Evolutionary conservation across 2,888 invertebrate genomes (phyloP), one percentile per base, ranked within the genome.

Genomic region (Napeogenes inachia): DNA sequence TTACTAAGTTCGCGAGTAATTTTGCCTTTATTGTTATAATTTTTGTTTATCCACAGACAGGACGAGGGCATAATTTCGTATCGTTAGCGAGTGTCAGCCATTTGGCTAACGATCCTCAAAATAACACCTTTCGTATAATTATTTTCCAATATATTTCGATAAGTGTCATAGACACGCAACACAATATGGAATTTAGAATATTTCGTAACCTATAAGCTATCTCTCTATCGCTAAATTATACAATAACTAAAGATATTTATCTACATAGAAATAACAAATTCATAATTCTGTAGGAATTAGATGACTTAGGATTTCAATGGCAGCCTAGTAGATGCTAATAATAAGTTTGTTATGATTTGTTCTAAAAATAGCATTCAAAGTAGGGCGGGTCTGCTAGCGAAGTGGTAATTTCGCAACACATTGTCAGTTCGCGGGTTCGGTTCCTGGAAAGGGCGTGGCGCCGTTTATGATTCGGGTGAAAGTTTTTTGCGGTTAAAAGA

Each of bases 1-100:
- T 75, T 74, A 72, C 70, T 77, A 68, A 61, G 66, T 65, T 60
- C 68, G 72, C 60, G 59, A 61, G 59, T 70, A 77, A 78, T 79
- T 76, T 75, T 61, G 73, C 67, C 73, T 73, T 76, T 78, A 79
- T 79, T 80, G 81, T 80, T 79, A 80, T 83, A 84, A 83, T 84
- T 82, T 50, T 79, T 80, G 84, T 84, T 82, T 81, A 79, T 78
- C 75, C 77, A 79, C 73, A 47, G 58, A 57, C 63, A 59, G 60
- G 50, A 60, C 63, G 67, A 12, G 73, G 71, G 72, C 65, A 74
- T 77, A 77, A 79, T 84, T 83, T 81, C 56, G 75, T 69, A 71
- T 85, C 82, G 84, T 85, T 84, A 85, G 84, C 82, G 77, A 83
- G 81, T 76, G 78, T 74, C 71, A 71, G 70, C 71, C 74, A 73